Evolutionary conservation across 2,888 invertebrate genomes (phyloP), one percentile per base, ranked within the genome.

Genomic region (Agonum fuliginosum): DNA sequence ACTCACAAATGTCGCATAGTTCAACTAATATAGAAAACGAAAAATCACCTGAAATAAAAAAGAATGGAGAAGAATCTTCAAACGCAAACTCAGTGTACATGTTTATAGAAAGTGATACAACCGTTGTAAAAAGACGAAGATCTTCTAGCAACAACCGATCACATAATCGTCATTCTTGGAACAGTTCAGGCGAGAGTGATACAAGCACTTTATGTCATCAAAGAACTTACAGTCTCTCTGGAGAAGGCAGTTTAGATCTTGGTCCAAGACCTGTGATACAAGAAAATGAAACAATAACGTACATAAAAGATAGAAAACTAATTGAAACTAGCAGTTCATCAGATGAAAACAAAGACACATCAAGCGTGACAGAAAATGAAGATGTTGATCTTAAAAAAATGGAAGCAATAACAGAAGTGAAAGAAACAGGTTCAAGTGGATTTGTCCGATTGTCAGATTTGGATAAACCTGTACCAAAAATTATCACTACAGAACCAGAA

Each of bases 391-490:
- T 12, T 17, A 73, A 73, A 17, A 73, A 74, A 2, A 87, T 87
- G 87, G 87, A 86, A 79, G 87, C 86, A 1, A 87, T 87, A n/a
- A 84, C 86, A 27, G 87, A 87, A 81, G 83, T 86, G 20, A 87
- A 86, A 80, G 88, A 87, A 80, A 86, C 85, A 3, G 30, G 46
- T 8, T 87, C 54, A 17, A 27, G 71, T 20, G 87, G 88, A 73
- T 93, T 94, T 83, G 95, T 95, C 0, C 92, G 92, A 83, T 87
- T 95, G 4, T 95, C 95, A 0, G 95, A 95, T 84, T 88, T 95
- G 85, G 94, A 95, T 84, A 93, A 93, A 82, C 89, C 90, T 3
- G 88, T 89, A 4, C 86, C 87, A 37, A 90, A 89, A 73, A 86
- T 89, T 58, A 90, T 89, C 22, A 81, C 89, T 41, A 83, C 83